Evolutionary conservation across 2,113 vertebrate genomes (phyloP).

Genomic region (Trogon surrucura): DNA sequence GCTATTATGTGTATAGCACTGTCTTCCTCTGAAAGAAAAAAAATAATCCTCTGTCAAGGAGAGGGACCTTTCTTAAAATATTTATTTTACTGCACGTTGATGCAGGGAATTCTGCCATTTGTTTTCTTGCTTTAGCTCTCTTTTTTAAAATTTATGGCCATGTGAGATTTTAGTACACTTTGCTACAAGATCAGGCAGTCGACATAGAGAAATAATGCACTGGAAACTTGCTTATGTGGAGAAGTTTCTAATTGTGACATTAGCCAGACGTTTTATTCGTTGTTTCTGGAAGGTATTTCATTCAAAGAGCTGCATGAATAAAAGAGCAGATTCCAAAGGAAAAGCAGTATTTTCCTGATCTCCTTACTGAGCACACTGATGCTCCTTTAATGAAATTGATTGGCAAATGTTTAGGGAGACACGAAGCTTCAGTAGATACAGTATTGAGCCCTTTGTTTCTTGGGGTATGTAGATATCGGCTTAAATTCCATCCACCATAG

Average conservation of each 20-base stretch:
- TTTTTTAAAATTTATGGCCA: not conserved
- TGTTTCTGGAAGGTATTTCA: not conserved
- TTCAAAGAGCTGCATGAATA: not conserved
- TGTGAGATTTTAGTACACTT: not conserved
- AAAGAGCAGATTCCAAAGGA: not conserved
- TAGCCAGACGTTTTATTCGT: not conserved
- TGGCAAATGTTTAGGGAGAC: not conserved
- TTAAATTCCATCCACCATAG: not conserved
- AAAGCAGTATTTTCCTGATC: not conserved
- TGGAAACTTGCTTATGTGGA: not conserved
- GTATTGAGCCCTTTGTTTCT: not conserved
- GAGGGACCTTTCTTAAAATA: not conserved
- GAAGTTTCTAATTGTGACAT: not conserved
- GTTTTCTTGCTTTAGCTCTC: not conserved
- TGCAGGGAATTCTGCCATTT: not conserved
- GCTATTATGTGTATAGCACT: not conserved
- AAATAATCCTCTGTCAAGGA: not conserved
- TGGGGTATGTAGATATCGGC: not conserved
- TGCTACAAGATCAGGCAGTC: not conserved
- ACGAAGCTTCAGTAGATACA: not conserved
- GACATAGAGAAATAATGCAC: not conserved
- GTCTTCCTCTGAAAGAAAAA: not conserved
- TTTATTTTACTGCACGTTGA: not conserved
- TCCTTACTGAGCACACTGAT: not conserved
- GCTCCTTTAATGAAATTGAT: not conserved